Evolutionary conservation across 2,113 vertebrate species (phyloP), one percentile per base, ranked within the genome.

Genomic region (Eretmochelys imbricata): DNA sequence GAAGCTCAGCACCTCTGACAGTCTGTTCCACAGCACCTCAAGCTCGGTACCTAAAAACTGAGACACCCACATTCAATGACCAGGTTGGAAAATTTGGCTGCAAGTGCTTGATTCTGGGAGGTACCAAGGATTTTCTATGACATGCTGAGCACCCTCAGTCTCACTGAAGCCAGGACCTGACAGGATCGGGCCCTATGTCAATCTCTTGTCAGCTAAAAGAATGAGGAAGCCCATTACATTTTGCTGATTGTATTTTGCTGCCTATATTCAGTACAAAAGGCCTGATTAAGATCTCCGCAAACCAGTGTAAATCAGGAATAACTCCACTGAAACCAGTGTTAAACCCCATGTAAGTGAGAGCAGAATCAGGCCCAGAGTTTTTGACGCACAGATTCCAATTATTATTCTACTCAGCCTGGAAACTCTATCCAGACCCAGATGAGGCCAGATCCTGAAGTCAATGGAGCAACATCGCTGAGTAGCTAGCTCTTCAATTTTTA

Each of bases 71-170:
- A 1, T 38, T 46, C 11, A 88, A 49, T 16, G 82, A 24, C 13
- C 5, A 2, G 0, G 0, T 24, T 72, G 82, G 51, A 78, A 84
- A 89, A 85, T 76, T 17, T 48, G 54, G 78, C 90, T 35, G 65
- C 16, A 0, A 0, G 38, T 54, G 13, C 80, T 90, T 42, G 3
- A 53, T 42, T 49, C 80, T 53, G 53, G 29, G 10, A 54, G 20
- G 53, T 22, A 54, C 53, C 8, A 22, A 22, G 53, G 20, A 54
- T 54, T 54, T 54, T 54, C 53, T 54, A 19, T 54, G 53, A 54
- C 20, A 54, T 46, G 62, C 88, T 80, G 79, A 79, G 49, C 38
- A 62, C 31, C 13, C 24, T 10, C 46, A n/a, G 57, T 93, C 14
- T 0, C 19, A 35, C 4, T 42, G 78, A 27, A 19, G 50, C 51